These are phyloP conservation scores for Merodon equestris DNA, from an alignment of 2,888 invertebrate species.

Conservation along the genomic window DNA sequence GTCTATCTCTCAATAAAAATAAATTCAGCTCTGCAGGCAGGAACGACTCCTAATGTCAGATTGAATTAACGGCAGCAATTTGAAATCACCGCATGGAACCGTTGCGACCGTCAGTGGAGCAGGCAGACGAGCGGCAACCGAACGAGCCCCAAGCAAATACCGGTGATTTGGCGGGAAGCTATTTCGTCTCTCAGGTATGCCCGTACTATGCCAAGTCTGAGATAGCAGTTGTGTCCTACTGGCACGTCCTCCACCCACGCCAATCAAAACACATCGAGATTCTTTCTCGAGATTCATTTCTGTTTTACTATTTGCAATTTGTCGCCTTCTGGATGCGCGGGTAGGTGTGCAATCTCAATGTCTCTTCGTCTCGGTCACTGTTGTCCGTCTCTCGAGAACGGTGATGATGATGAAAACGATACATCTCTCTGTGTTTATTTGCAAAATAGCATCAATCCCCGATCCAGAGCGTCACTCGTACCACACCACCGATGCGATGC, in stretches of 20 bases:
- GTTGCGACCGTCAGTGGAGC: not conserved
- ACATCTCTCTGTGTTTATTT: conserved; percentile 29
- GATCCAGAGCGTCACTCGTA: conserved; percentile 45
- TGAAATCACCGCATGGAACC: conserved; percentile 53
- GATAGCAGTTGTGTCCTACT: conserved; percentile 33
- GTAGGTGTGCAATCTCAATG: conserved; percentile 4
- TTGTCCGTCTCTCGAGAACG: conserved; percentile 27
- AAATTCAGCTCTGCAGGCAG: conserved; percentile 52
- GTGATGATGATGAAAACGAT: conserved; percentile 45
- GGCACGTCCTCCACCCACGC: conserved; percentile 41
- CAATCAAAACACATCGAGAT: conserved; percentile 51
- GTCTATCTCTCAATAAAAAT: conserved; percentile 42
- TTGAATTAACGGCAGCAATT: conserved; percentile 63
- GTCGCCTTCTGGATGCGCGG: conserved; percentile 18
- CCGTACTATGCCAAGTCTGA: conserved; percentile 4
- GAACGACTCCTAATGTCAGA: conserved; percentile 57
- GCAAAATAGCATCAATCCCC: conserved; percentile 49
- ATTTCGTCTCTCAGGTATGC: conserved; percentile 58
- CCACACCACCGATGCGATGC: not conserved
- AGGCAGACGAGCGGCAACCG: too few relatives aligned
- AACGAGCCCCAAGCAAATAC: too few relatives aligned
- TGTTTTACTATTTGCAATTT: conserved; percentile 20
- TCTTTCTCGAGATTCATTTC: conserved; percentile 35
- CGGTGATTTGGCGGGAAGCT: conserved; percentile 42
- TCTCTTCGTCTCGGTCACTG: conserved; percentile 4